phyloP scores from a whole-genome alignment of 2,113 vertebrate genomes.

The Brachyhypopomus occidentalis region DNA sequence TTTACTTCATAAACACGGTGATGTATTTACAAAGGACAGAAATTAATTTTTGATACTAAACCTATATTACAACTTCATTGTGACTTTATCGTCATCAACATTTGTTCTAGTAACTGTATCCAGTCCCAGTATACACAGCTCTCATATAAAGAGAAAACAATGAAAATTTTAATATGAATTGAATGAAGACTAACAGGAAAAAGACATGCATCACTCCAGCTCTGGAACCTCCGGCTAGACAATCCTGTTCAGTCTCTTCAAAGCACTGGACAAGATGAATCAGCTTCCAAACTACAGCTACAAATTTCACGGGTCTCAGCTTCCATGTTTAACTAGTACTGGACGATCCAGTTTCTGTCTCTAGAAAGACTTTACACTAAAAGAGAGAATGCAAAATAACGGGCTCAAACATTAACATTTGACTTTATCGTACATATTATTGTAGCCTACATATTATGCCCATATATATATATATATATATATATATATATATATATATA shows the following conservation, averaged over 20 bases:
- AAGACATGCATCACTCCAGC: no score
- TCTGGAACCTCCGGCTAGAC: background rate
- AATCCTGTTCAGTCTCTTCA: background rate
- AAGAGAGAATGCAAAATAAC: constrained; percentile 35
- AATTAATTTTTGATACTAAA: no score
- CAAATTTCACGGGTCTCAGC: background rate
- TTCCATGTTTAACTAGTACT: constrained; percentile 25
- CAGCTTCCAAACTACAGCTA: background rate
- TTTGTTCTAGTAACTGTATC: no score
- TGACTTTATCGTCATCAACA: no score
- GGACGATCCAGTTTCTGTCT: constrained; percentile 45
- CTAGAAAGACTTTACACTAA: constrained; percentile 20
- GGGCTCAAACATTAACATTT: background rate
- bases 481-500: no score
- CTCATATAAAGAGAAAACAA: no score
- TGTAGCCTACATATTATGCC: constrained; percentile 4
- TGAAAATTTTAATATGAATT: no score
- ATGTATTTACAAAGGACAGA: background rate
- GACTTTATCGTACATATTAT: constrained; percentile 21
- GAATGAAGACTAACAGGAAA: background rate
- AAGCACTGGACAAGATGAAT: background rate
- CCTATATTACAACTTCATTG: no score
- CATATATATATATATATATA: background rate
- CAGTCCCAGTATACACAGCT: no score
- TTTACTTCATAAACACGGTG: background rate